Percentiles rank a stretch among this genome's conserved stretches.
Evolutionary conservation across 2,888 invertebrate species (phyloP).

Genomic region (Sarcophaga rosellei): DNA sequence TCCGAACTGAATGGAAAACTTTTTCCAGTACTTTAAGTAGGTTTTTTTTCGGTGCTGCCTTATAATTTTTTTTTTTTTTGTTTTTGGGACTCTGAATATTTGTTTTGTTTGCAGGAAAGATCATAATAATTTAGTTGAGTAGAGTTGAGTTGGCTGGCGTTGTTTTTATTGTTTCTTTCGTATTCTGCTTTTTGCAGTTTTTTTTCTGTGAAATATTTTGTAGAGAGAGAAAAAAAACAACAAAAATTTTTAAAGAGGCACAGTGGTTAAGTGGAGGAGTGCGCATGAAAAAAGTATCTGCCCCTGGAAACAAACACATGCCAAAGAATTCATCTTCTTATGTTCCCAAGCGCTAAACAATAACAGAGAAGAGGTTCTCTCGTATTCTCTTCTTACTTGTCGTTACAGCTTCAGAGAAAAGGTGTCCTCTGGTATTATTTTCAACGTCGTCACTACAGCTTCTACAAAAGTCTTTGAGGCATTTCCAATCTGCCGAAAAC

Average conservation of each 20-base stretch:
- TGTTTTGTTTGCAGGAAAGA: conserved; percentile 41
- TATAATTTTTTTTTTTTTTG: conserved; percentile 5
- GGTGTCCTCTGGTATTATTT: not conserved
- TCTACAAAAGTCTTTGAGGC: no score
- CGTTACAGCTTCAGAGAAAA: not conserved
- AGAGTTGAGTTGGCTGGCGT: not conserved
- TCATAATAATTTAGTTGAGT: conserved; percentile 37
- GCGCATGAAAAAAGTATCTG: no score
- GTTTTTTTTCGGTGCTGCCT: not conserved
- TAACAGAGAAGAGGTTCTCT: no score
- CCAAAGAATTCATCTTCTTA: no score
- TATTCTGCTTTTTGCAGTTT: not conserved
- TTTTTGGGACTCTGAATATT: conserved; percentile 13
- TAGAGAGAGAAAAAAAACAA: not conserved
- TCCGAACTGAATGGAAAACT: not conserved
- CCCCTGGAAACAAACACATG: no score
- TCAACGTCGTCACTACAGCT: not conserved
- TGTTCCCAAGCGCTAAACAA: no score
- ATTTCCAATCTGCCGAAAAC: no score
- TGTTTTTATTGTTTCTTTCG: not conserved
- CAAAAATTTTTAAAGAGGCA: not conserved
- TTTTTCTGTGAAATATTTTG: not conserved
- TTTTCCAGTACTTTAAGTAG: not conserved
- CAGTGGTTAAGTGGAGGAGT: not conserved
- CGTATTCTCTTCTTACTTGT: no score